Evolutionary conservation across 2,797 vertebrate species (phyloP).

Genomic region (Petrocephalus schoutedeni): DNA sequence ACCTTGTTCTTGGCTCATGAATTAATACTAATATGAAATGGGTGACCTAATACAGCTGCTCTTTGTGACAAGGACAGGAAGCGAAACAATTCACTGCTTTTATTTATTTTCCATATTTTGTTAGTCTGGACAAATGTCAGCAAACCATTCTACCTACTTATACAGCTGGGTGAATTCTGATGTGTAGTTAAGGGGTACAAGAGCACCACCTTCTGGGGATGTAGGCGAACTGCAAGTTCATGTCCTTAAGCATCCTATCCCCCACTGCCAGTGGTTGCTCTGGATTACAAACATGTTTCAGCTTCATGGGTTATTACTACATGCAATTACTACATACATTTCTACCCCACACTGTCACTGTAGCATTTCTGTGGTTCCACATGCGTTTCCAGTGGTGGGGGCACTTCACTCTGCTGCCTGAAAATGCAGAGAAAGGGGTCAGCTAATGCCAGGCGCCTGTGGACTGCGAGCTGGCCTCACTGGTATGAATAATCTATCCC

Average conservation of each 20-base stretch:
- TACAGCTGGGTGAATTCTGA: not conserved
- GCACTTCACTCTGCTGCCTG: conserved; percentile 56
- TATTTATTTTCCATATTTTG: not conserved
- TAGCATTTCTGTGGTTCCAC: not conserved
- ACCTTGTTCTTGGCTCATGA: not conserved
- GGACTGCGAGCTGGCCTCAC: not conserved
- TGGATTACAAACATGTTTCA: not conserved
- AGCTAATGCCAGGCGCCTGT: conserved; percentile 34
- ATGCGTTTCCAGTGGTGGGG: not conserved
- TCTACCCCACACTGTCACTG: not conserved
- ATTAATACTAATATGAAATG: not conserved
- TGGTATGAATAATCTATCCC: not conserved
- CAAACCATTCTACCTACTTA: not conserved
- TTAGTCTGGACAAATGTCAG: not conserved
- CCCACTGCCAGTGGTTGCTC: not conserved
- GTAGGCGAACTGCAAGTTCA: not conserved
- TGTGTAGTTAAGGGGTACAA: not conserved
- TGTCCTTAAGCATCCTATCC: not conserved
- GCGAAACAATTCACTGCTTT: not conserved
- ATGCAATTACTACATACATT: not conserved
- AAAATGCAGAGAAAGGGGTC: conserved; percentile 40
- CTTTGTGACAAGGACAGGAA: not conserved
- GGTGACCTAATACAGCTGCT: not conserved
- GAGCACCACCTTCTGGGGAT: not conserved
- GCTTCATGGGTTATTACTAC: not conserved